Evolutionary conservation across 37 sponge, comb jelly and placozoan genomes (phyloP), one percentile per base, ranked within the genome.

Genomic region (Lycopodina hypogea): DNA sequence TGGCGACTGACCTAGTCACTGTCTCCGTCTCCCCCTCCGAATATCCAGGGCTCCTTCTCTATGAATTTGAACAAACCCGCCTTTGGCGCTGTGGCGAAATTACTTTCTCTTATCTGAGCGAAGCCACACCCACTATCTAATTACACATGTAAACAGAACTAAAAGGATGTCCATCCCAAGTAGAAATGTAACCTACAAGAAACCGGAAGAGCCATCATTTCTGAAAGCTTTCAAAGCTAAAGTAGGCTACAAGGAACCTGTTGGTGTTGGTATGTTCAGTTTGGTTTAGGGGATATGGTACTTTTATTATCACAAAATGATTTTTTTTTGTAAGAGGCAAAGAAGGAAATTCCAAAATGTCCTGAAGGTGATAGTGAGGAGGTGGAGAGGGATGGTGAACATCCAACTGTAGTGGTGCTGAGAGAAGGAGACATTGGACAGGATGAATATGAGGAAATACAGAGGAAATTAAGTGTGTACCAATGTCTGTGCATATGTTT

Each of bases 221-320:
- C 35, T 89, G 62, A 84, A 80, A 79, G 82, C 85, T 15, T 89
- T 89, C 63, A 89, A 89, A 51, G 81, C 37, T 34, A 83, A 83
- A 78, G 83, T 86, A 18, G 91, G 91, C 21, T 90, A 90, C 75
- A 85, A 78, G 59, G 91, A 81, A 48, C 78, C 78, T 8, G 79
- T 42, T 18, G 72, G 83, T 2, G 72, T 90, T 41, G 86, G 86
- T 71, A 30, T 56, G 71, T 53, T 2, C 14, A 41, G 39, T 24
- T 71, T 28, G 37, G 8, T 7, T 30, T 33, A 74, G 58, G n/a
- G 71, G 22, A 42, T 42, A 23, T 52, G 15, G 14, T 26, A 6
- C 59, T 58, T 66, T 35, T 26, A 4, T 11, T 11, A 18, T 9
- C 2, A 42, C 2, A 51, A 55, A 17, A 52, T 2, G 9, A 0